phyloP scores from a whole-genome alignment of 2,888 invertebrate species.

The Watsonalla binaria region DNA sequence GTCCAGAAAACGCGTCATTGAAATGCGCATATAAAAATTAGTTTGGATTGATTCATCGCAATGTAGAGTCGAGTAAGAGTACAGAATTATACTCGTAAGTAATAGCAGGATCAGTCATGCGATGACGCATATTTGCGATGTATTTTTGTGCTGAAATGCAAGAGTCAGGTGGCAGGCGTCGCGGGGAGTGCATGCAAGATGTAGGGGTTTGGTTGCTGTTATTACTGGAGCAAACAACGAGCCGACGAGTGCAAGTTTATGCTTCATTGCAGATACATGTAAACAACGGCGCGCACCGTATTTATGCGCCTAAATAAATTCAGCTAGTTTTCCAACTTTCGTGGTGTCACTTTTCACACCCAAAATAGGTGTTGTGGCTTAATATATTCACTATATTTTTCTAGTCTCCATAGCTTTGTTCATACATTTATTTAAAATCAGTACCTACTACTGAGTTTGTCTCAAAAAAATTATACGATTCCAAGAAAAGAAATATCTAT shows the following conservation, averaged over 20 bases:
- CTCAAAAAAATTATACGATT: too few species aligned
- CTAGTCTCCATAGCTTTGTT: too few species aligned
- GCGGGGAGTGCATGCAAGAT: conserved; percentile 4
- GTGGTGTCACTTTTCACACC: neutral
- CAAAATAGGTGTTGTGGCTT: neutral
- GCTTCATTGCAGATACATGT: conserved; percentile 10
- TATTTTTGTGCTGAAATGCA: conserved; percentile 47
- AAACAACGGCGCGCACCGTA: conserved; percentile 4
- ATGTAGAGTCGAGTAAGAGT: conserved; percentile 22
- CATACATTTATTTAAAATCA: too few species aligned
- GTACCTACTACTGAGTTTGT: too few species aligned
- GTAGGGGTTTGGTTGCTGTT: conserved; percentile 16
- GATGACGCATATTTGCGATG: conserved; percentile 44
- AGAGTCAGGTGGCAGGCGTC: conserved; percentile 29
- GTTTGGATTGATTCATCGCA: conserved; percentile 35
- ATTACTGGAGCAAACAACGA: conserved; percentile 21
- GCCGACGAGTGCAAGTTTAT: conserved; percentile 18
- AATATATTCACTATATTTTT: too few species aligned
- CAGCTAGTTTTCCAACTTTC: neutral
- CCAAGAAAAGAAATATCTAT: too few species aligned
- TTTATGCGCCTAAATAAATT: conserved; percentile 2
- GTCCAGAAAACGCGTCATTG: conserved; percentile 16
- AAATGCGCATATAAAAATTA: conserved; percentile 7
- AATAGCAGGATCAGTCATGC: conserved; percentile 38
- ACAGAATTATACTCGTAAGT: conserved; percentile 35